Evolutionary conservation across 2,888 invertebrate genomes (phyloP).

Genomic region (Melanophora roralis): DNA sequence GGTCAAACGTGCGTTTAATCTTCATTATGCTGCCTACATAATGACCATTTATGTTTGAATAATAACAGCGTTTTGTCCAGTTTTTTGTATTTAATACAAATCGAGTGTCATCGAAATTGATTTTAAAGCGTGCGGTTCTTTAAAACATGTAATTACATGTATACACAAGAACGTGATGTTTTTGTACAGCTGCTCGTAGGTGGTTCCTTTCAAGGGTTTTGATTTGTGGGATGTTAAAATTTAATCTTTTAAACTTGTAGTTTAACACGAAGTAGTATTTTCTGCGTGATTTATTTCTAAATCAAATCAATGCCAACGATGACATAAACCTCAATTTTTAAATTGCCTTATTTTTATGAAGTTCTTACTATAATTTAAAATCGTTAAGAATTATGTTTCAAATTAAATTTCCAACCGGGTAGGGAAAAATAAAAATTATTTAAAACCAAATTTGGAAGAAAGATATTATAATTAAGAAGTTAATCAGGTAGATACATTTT

Average conservation of each 20-base stretch:
- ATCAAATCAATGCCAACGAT: neutral
- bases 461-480: no score
- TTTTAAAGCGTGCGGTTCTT: slow-evolving; percentile 20
- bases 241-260: slow-evolving; percentile 43
- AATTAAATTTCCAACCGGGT: neutral
- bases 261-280: slow-evolving; percentile 22
- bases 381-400: neutral
- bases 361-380: neutral
- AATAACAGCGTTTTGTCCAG: slow-evolving; percentile 13
- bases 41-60: slow-evolving; percentile 37
- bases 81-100: slow-evolving; percentile 23
- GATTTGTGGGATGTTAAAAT: slow-evolving; percentile 16
- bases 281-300: neutral
- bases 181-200: slow-evolving; percentile 14
- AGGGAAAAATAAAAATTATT: neutral
- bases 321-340: neutral
- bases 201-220: neutral
- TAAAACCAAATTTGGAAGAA: no score
- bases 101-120: slow-evolving; percentile 39
- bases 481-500: no score
- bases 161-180: neutral
- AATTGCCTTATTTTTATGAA: neutral
- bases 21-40: slow-evolving; percentile 37
- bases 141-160: neutral
- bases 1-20: slow-evolving; percentile 1